Evolutionary conservation across 2,797 vertebrate genomes (phyloP).

Genomic region (Onychomys torridus): DNA sequence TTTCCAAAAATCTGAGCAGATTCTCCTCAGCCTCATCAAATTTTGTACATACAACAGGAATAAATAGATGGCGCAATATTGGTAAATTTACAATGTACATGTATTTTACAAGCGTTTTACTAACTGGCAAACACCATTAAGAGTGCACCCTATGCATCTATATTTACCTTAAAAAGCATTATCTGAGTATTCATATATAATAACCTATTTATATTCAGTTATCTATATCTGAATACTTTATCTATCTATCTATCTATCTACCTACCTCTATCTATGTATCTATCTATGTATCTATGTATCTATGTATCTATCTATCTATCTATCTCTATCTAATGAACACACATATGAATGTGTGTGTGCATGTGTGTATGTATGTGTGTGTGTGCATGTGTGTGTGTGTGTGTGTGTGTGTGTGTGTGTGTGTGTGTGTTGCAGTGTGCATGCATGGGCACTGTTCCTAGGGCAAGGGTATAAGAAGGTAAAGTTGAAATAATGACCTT

Average conservation of each 20-base stretch:
- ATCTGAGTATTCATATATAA: background rate
- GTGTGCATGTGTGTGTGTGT: background rate
- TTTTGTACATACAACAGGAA: slow-evolving; percentile 61
- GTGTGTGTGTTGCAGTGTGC: background rate
- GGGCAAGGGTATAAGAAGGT: background rate
- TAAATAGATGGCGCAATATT: slow-evolving; percentile 6
- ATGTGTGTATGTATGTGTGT: background rate
- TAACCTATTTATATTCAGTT: background rate
- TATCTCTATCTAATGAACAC: background rate
- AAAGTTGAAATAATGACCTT: slow-evolving; percentile 75
- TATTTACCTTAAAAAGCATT: background rate
- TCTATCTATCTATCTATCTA: too few species aligned
- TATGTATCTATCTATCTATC: too few species aligned
- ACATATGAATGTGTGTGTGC: background rate
- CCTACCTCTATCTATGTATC: too few species aligned
- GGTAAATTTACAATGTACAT: background rate
- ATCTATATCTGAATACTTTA: background rate
- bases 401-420: background rate
- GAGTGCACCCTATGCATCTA: background rate
- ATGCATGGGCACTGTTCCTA: background rate
- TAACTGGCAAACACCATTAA: slow-evolving; percentile 25
- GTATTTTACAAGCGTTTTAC: slow-evolving; percentile 7
- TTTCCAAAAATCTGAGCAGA: slow-evolving; percentile 58
- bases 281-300: too few species aligned
- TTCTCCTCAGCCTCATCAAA: background rate